Conservation (phyloP, 1,140 invertebrate genomes). For the Drosophila subpulchrella region DNA sequence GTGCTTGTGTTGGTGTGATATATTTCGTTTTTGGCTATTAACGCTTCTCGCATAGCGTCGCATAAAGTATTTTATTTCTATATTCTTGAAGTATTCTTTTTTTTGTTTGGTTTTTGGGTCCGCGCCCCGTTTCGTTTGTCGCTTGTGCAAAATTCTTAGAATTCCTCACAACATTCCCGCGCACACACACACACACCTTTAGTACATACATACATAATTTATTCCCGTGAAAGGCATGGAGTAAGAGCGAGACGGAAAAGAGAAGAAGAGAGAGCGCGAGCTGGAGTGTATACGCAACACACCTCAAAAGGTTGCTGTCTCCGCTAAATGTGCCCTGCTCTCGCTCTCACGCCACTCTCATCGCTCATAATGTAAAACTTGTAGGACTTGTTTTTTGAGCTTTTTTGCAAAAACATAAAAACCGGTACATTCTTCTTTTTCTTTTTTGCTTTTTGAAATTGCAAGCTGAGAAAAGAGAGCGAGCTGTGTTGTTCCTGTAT, state of each 20-base stretch:
- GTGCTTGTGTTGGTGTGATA: constrained; percentile 17
- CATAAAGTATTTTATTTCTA: constrained; percentile 8
- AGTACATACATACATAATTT: constrained; percentile 38
- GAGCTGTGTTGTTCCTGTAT: constrained; percentile 30
- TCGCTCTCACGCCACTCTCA: constrained; percentile 33
- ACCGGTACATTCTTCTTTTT: constrained; percentile 62
- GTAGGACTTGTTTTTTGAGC: constrained; percentile 76
- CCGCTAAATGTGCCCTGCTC: constrained; percentile 37
- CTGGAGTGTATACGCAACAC: constrained; percentile 55
- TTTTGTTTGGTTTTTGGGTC: constrained; percentile 10
- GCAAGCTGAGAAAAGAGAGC: constrained; percentile 18
- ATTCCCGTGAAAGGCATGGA: constrained; percentile 23
- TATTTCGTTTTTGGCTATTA: constrained; percentile 18
- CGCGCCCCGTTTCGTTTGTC: constrained; percentile 31
- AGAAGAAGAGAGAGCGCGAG: constrained; percentile 49
- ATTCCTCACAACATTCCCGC: constrained; percentile 82
- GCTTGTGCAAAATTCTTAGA: constrained; percentile 78
- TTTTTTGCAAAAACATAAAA: constrained; percentile 70
- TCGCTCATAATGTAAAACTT: constrained; percentile 51
- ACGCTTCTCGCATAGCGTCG: constrained; percentile 1
- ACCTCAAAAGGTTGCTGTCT: constrained; percentile 72
- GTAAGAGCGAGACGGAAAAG: constrained; percentile 21
- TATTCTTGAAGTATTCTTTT: constrained; percentile 2
- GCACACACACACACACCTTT: constrained; percentile 48
- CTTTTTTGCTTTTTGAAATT: constrained; percentile 35